These are phyloP conservation scores for Escarpia spicata DNA, from an alignment of 2,888 invertebrate species.

Conservation along the genomic window DNA sequence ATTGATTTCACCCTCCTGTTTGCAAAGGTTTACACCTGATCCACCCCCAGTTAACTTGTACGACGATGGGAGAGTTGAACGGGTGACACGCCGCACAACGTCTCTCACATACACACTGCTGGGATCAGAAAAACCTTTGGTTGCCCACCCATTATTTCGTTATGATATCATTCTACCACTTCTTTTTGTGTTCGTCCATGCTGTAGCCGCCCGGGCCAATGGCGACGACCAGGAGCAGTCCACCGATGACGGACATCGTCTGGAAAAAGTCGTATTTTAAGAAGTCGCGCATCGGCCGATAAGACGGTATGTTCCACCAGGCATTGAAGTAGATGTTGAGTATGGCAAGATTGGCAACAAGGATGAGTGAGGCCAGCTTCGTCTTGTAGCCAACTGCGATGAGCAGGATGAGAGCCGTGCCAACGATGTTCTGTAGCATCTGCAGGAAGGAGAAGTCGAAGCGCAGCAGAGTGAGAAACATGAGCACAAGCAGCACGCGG, in stretches of 20 bases:
- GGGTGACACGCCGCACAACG: background rate
- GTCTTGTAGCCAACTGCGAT: conserved; percentile 99
- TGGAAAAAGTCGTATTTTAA: conserved; percentile 99
- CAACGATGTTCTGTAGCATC: conserved; percentile 91
- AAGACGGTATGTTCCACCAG: conserved; percentile 96
- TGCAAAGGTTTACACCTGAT: background rate
- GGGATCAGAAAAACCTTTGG: background rate
- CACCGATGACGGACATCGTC: conserved; percentile 98
- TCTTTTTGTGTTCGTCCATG: conserved; percentile 99
- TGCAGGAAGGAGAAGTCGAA: conserved; percentile 88
- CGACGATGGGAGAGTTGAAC: background rate
- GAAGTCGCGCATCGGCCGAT: conserved; percentile 97
- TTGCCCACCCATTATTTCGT: background rate
- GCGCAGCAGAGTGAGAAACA: conserved; percentile 96
- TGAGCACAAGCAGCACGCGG: conserved; percentile 93
- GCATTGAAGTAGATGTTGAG: conserved; percentile 98
- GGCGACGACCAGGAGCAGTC: conserved; percentile 96
- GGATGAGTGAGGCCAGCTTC: conserved; percentile 92
- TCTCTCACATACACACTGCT: background rate
- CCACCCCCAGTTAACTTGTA: background rate
- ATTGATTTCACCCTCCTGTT: background rate
- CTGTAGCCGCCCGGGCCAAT: conserved; percentile 92
- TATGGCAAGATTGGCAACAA: conserved; percentile 86
- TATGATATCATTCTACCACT: conserved; percentile 76
- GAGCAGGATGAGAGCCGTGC: conserved; percentile 90